These are phyloP conservation scores for Antheraea assamensis DNA, from an alignment of 2,888 invertebrate species.

Conservation along the genomic window DNA sequence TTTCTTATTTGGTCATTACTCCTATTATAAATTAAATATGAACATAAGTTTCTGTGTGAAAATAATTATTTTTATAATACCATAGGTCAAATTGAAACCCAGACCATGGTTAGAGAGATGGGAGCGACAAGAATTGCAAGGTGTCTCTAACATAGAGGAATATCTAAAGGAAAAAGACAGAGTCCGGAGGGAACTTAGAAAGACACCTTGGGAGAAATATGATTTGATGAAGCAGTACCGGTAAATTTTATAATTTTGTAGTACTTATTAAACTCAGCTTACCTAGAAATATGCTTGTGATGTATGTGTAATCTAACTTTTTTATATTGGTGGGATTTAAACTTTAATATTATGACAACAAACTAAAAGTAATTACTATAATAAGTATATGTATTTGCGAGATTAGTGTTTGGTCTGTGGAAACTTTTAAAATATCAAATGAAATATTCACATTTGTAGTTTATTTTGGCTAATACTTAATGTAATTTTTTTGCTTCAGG, in stretches of 20 bases:
- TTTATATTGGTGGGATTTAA: not conserved
- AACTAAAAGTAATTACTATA: not conserved
- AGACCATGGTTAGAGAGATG: slow-evolving; percentile 96
- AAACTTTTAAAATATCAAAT: too few relatives aligned
- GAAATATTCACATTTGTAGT: not conserved
- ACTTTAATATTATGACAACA: not conserved
- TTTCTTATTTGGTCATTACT: not conserved
- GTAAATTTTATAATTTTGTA: slow-evolving; percentile 47
- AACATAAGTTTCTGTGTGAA: not conserved
- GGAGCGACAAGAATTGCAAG: slow-evolving; percentile 90
- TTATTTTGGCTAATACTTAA: not conserved
- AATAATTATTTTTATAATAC: slow-evolving; percentile 13
- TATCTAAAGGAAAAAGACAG: slow-evolving; percentile 77
- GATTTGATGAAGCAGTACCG: slow-evolving; percentile 97
- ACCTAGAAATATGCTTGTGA: not conserved
- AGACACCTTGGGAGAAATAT: slow-evolving; percentile 92
- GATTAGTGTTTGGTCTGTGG: too few relatives aligned
- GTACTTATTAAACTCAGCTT: not conserved
- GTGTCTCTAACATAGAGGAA: slow-evolving; percentile 85
- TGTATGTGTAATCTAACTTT: not conserved
- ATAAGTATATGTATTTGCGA: not conserved
- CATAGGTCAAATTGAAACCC: slow-evolving; percentile 86
- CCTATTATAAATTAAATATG: not conserved
- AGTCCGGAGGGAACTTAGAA: slow-evolving; percentile 79
- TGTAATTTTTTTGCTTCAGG: slow-evolving; percentile 67